These are phyloP conservation scores for Phortica magna DNA, from an alignment of 2,888 invertebrate species.

Conservation along the genomic window DNA sequence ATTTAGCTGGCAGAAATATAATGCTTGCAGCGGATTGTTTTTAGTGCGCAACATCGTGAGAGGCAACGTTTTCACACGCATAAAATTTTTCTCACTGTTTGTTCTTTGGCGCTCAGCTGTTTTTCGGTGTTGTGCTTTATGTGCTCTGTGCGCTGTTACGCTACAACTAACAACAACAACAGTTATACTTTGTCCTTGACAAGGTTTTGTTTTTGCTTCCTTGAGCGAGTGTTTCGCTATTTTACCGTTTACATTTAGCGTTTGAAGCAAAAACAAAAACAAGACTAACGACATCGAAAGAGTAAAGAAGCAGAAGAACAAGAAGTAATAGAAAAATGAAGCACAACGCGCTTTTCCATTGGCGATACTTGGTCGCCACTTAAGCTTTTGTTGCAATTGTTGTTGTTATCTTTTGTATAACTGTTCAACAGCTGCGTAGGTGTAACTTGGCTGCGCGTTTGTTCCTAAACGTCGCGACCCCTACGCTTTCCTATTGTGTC, in stretches of 20 bases:
- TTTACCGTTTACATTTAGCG: conserved; percentile 16
- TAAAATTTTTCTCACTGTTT: not conserved
- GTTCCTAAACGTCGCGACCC: not conserved
- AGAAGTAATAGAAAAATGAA: not conserved
- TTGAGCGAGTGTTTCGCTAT: conserved; percentile 36
- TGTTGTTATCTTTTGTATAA: not conserved
- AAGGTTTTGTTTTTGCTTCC: conserved; percentile 68
- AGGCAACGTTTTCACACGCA: not conserved
- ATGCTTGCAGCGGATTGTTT: not conserved
- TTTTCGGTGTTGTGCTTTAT: not conserved
- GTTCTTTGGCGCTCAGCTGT: conserved; percentile 1
- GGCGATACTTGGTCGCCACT: not conserved
- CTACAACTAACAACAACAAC: conserved; percentile 34
- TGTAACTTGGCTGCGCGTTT: not conserved
- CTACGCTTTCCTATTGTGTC: not conserved
- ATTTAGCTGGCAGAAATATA: too few relatives aligned
- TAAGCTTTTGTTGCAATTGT: not conserved
- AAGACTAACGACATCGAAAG: not conserved
- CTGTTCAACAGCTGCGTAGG: conserved; percentile 7
- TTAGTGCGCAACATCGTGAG: not conserved
- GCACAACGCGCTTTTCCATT: not conserved
- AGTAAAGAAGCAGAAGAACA: not conserved
- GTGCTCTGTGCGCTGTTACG: not conserved
- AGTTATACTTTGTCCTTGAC: conserved; percentile 70
- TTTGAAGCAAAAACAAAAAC: not conserved